These are phyloP conservation scores for Bedellia somnulentella DNA, from an alignment of 2,888 invertebrate species.

Conservation along the genomic window DNA sequence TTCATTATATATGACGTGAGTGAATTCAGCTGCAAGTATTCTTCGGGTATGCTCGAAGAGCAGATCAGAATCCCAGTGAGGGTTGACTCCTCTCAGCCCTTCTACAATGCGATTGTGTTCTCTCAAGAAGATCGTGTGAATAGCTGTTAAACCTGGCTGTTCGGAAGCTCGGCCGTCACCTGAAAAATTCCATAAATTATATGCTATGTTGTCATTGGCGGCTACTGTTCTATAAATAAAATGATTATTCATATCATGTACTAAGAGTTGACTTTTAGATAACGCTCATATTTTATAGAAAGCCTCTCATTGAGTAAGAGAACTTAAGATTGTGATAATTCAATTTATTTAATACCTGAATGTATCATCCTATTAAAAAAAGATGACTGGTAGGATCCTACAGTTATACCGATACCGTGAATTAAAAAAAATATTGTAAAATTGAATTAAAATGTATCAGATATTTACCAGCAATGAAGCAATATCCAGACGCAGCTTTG, in stretches of 20 bases:
- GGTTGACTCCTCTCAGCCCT: conserved; percentile 76
- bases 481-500: conserved; percentile 80
- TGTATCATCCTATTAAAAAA: background rate
- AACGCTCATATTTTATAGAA: too few species aligned
- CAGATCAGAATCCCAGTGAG: conserved; percentile 86
- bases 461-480: conserved; percentile 81
- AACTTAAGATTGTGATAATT: too few species aligned
- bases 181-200: too few species aligned
- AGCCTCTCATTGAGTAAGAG: too few species aligned
- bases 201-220: too few species aligned
- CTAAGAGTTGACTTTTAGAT: too few species aligned
- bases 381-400: too few species aligned
- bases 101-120: conserved; percentile 89
- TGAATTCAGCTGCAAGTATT: conserved; percentile 75
- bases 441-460: too few species aligned
- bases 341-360: background rate
- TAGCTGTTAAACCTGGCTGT: conserved; percentile 84
- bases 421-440: too few species aligned
- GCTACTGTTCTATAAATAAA: too few species aligned
- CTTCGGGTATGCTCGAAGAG: conserved; percentile 80
- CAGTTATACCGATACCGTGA: too few species aligned
- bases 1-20: conserved; percentile 85
- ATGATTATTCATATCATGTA: too few species aligned
- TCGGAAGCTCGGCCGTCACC: conserved; percentile 91
- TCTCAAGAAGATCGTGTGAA: conserved; percentile 86